A percentile compares a stretch with the other conserved stretches of the same genome.
phyloP scores from a whole-genome alignment of 1,140 invertebrate species.

The Drosophila sproati region DNA sequence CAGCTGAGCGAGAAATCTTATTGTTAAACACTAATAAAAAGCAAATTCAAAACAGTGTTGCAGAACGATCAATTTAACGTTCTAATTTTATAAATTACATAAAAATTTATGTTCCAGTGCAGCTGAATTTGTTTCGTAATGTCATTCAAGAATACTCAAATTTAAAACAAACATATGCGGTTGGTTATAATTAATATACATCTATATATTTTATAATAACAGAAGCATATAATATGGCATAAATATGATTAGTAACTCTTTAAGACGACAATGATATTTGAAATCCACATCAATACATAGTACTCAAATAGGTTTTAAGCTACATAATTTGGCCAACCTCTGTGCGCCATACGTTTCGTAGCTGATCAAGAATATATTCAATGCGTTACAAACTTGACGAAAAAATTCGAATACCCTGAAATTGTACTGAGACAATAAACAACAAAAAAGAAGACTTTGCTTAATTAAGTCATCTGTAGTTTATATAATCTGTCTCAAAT shows the following conservation, averaged over 20 bases:
- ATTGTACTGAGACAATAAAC: no score
- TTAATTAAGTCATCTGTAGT: no score
- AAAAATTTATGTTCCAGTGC: background rate
- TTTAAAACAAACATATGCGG: background rate
- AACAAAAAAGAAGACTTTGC: no score
- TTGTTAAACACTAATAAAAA: background rate
- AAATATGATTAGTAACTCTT: slow-evolving; percentile 50
- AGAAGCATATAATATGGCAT: background rate
- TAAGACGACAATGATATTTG: slow-evolving; percentile 79
- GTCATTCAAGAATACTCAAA: no score
- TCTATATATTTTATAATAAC: slow-evolving; percentile 51
- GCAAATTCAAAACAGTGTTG: background rate
- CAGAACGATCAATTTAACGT: slow-evolving; percentile 1
- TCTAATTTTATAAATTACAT: background rate
- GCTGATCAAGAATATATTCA: no score
- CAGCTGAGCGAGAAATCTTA: no score
- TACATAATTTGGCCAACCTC: background rate
- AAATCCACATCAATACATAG: slow-evolving; percentile 78
- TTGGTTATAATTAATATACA: slow-evolving; percentile 37
- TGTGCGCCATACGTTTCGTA: no score
- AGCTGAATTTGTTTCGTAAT: no score
- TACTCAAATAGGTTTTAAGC: slow-evolving; percentile 13
- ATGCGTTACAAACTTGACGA: no score
- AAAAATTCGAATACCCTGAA: no score
- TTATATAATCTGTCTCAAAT: no score